Conservation (phyloP, 2,797 vertebrate genomes). For the Cynodonichthys magdalenae region DNA sequence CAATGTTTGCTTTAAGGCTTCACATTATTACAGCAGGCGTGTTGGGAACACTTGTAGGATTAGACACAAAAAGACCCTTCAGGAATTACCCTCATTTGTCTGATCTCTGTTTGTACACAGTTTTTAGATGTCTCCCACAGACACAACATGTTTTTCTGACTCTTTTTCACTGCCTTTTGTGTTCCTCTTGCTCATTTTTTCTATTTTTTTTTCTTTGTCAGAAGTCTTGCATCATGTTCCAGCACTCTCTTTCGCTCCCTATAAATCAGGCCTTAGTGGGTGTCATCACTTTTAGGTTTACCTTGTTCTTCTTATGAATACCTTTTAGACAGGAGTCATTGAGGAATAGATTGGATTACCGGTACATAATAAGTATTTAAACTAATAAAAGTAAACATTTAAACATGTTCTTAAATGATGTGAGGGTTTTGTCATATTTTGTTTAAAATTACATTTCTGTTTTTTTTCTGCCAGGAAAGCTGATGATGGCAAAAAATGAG, state of each 20-base stretch:
- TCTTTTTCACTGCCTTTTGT: constrained; percentile 30
- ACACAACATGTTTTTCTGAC: constrained; percentile 16
- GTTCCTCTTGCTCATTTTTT: not conserved
- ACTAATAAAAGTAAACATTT: not conserved
- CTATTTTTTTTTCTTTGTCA: constrained; percentile 18
- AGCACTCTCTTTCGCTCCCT: not conserved
- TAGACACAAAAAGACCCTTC: constrained; percentile 48
- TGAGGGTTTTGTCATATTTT: not conserved
- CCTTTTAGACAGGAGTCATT: not conserved
- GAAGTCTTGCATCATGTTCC: constrained; percentile 25
- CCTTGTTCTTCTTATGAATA: not conserved
- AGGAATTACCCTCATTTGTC: constrained; percentile 55
- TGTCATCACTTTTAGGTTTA: constrained; percentile 20
- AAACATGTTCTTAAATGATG: not conserved
- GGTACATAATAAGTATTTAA: not conserved
- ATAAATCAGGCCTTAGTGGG: constrained; percentile 13
- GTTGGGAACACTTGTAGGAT: constrained; percentile 56
- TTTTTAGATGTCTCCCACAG: constrained; percentile 34
- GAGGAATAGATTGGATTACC: not conserved
- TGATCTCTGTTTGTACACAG: constrained; percentile 43
- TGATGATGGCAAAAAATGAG: too few relatives aligned
- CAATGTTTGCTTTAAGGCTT: constrained; percentile 55
- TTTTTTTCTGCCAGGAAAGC: too few relatives aligned
- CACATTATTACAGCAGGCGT: constrained; percentile 45
- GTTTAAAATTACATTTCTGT: too few relatives aligned